Evolutionary conservation across 2,113 vertebrate genomes (phyloP), one percentile per base, ranked within the genome.

Genomic region (Oreochromis spilurus): DNA sequence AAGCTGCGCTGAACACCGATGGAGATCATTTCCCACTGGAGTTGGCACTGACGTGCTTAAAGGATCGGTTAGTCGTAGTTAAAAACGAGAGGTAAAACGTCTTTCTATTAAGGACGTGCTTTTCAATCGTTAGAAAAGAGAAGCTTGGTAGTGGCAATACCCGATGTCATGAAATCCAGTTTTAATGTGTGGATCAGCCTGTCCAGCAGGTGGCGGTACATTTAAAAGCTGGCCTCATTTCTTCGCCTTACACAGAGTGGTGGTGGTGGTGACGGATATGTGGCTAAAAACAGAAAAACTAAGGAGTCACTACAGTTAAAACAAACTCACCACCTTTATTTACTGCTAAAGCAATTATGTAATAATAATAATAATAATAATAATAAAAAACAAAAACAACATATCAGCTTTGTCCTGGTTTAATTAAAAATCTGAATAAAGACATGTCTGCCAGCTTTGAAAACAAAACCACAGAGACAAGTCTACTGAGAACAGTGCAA

Each of bases 381-480:
- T n/a, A 34, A 53, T 26, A 29, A 31, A 29, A 6, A 45, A 36
- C 19, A 38, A 60, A 86, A 84, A 80, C 75, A 83, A 48, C 12
- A 87, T 54, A 81, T 92, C 84, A 94, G 93, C 88, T 94, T 95
- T 90, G 93, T 95, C 95, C 96, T 95, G 95, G 96, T 94, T 98
- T n/a, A 84, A 90, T 92, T 97, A 96, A 97, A 97, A 97, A 84
- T 91, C 79, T 88, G 80, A 93, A 93, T 89, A 90, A 91, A 80
- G 86, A 92, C 83, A 87, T 4, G 38, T 88, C 78, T 82, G 54
- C 84, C 83, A 57, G 85, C 50, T 96, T 97, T 94, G 60, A 53
- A 92, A 88, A 95, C 96, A 88, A 89, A 89, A 88, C 89, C 79
- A 87, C 53, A 83, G 36, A 92, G 45, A 90, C 88, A 78, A 60